phyloP scores from a whole-genome alignment of 1,140 invertebrate genomes.

The Chironomus striatipennis region DNA sequence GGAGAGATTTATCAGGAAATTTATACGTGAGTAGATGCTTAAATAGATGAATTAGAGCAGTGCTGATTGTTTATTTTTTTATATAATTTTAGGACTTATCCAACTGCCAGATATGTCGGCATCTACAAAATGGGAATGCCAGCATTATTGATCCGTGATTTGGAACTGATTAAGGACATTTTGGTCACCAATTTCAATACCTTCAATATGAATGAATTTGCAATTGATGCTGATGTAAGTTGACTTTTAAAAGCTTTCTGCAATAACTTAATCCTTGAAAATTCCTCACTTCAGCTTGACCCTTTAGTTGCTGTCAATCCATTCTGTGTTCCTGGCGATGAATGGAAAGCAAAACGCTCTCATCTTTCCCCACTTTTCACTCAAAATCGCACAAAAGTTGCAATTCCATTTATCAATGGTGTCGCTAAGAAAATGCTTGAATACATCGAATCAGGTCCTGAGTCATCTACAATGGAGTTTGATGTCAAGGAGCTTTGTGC shows the following conservation, averaged over 20 bases:
- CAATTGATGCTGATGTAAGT: neutral
- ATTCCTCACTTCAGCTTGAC: neutral
- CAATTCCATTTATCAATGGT: neutral
- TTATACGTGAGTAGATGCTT: neutral
- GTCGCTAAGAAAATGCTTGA: neutral
- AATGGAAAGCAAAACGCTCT: neutral
- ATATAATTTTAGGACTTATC: slow-evolving; percentile 2
- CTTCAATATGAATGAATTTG: neutral
- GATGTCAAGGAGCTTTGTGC: slow-evolving; percentile 18
- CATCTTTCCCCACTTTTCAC: neutral
- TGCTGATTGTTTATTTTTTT: no score
- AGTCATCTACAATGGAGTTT: neutral
- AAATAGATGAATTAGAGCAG: no score
- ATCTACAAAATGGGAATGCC: slow-evolving; percentile 11
- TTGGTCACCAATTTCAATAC: neutral
- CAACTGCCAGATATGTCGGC: slow-evolving; percentile 18
- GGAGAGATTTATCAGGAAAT: slow-evolving; percentile 22
- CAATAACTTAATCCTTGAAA: neutral
- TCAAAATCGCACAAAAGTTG: neutral
- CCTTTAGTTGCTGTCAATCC: neutral
- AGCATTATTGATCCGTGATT: neutral
- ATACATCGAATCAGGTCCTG: neutral
- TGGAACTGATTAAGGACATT: slow-evolving; percentile 22
- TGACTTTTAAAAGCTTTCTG: neutral
- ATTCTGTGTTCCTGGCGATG: neutral